Evolutionary conservation across 2,797 vertebrate genomes (phyloP).

Genomic region (Typhlichthys subterraneus): DNA sequence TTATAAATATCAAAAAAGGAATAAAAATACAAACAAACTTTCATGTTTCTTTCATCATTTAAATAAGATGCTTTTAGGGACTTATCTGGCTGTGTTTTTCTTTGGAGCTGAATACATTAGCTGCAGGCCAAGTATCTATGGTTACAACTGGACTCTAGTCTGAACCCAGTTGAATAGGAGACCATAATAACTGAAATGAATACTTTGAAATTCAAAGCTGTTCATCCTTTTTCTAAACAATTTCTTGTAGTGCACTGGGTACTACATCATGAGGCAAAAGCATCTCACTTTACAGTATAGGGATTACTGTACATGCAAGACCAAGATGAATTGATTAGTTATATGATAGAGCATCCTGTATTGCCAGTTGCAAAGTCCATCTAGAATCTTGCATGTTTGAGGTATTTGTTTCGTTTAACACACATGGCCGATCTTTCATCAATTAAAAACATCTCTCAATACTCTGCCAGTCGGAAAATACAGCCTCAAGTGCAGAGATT

Average conservation of each 20-base stretch:
- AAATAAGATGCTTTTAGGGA: conserved; percentile 63
- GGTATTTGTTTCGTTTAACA: conserved; percentile 63
- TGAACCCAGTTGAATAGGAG: conserved; percentile 54
- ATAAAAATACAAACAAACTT: conserved; percentile 38
- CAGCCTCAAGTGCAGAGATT: conserved; percentile 13
- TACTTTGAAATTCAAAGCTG: conserved; percentile 45
- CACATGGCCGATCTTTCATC: conserved; percentile 19
- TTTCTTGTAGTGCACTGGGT: conserved; percentile 30
- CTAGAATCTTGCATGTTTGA: conserved; percentile 42
- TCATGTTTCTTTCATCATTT: conserved; percentile 44
- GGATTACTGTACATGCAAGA: conserved; percentile 32
- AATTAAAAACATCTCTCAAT: conserved; percentile 38
- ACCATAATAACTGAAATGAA: conserved; percentile 59
- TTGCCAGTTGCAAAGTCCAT: conserved; percentile 53
- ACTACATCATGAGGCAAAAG: conserved; percentile 18
- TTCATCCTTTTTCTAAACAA: conserved; percentile 24
- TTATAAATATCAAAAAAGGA: conserved; percentile 37
- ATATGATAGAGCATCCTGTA: conserved; percentile 51
- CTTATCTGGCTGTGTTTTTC: conserved; percentile 39
- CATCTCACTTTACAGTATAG: conserved; percentile 34
- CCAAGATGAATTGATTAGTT: conserved; percentile 50
- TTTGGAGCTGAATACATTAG: conserved; percentile 65
- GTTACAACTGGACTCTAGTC: conserved; percentile 52
- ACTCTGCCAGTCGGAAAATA: not conserved
- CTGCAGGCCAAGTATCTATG: conserved; percentile 59